These are phyloP conservation scores for Trichomalopsis sarcophagae DNA, from an alignment of 1,140 invertebrate genomes.

Conservation along the genomic window DNA sequence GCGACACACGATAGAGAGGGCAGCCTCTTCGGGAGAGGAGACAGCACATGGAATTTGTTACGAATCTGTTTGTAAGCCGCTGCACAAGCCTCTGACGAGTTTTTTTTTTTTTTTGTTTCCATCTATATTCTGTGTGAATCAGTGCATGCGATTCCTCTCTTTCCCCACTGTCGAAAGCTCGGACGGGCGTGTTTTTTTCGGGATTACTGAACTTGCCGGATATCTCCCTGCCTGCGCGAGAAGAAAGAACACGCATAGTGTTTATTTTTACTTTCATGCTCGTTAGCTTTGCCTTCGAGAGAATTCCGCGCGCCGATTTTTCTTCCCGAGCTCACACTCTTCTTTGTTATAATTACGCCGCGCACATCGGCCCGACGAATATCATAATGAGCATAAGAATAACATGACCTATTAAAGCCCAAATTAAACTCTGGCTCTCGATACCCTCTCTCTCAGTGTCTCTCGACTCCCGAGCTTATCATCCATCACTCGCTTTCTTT, in stretches of 20 bases:
- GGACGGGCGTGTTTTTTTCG: neutral
- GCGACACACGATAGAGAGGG: neutral
- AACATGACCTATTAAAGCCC: neutral
- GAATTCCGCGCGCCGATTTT: neutral
- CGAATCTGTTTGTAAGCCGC: conserved; percentile 50
- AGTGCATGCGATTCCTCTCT: neutral
- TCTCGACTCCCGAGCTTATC: neutral
- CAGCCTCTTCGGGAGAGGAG: neutral
- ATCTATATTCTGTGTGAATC: neutral
- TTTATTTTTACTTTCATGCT: conserved; percentile 51
- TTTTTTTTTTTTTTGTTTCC: neutral
- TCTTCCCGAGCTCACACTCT: neutral
- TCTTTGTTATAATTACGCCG: neutral
- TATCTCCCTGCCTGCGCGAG: neutral
- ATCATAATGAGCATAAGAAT: conserved; percentile 26
- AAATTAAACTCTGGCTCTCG: neutral
- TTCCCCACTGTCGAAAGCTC: neutral
- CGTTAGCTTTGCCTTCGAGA: conserved; percentile 33
- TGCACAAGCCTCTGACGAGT: neutral
- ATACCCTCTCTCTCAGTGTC: neutral
- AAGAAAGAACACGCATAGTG: conserved; percentile 22
- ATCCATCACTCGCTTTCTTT: neutral
- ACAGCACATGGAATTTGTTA: conserved; percentile 49
- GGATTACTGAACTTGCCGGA: conserved; percentile 20
- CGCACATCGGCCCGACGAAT: neutral